These are phyloP conservation scores for Oriolus oriolus DNA, from an alignment of 2,113 vertebrate species.

Conservation along the genomic window DNA sequence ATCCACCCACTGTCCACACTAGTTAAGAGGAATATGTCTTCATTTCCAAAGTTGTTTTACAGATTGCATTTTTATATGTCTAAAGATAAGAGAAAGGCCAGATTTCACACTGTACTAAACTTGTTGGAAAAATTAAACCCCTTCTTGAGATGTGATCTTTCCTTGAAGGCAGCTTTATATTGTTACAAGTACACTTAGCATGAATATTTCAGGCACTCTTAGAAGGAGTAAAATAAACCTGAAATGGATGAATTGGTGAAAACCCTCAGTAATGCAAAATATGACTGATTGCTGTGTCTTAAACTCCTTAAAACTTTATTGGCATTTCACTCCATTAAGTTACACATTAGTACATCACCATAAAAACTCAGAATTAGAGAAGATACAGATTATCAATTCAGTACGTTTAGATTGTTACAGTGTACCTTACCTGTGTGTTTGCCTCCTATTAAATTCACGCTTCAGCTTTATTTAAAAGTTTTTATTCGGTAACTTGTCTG, in stretches of 20 bases:
- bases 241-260: neutral
- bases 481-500: neutral
- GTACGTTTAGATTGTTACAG: neutral
- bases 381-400: neutral
- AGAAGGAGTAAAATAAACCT: neutral
- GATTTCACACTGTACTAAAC: neutral
- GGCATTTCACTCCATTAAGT: neutral
- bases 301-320: neutral
- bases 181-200: neutral
- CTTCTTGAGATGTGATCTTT: neutral
- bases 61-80: neutral
- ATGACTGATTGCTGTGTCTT: neutral
- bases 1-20: rapidly evolving
- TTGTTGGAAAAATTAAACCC: neutral
- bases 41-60: neutral
- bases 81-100: neutral
- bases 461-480: neutral
- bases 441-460: neutral
- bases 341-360: neutral
- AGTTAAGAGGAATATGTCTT: neutral
- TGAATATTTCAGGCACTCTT: neutral
- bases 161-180: neutral
- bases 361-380: neutral
- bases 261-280: neutral
- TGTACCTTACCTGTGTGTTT: neutral